Evolutionary conservation across 2,888 invertebrate species (phyloP), one percentile per base, ranked within the genome.

Genomic region (Iphiclides podalirius): DNA sequence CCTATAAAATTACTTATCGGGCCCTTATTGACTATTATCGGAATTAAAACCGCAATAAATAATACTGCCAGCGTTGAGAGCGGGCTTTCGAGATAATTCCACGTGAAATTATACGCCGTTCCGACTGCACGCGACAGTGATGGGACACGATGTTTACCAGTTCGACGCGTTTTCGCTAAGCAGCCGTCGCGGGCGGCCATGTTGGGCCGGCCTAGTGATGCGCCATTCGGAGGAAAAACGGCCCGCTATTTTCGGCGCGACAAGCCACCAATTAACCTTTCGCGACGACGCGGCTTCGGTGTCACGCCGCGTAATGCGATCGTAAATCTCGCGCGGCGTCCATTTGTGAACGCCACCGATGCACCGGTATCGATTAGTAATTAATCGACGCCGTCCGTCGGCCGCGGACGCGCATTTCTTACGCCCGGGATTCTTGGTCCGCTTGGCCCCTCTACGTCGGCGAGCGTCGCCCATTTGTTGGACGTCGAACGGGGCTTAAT

Each of bases 251-350:
- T n/a, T 79, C 70, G 66, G 68, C 72, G 67, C 69, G n/a, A n/a
- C n/a, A n/a, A n/a, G n/a, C n/a, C 67, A 59, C 76, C 75, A 79
- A 84, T 83, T 82, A 79, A 78, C 75, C 79, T 76, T 78, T 68
- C 61, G 66, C 60, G 67, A 66, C 72, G 72, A 75, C 70, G 70
- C 70, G 61, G 61, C 55, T 64, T 59, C 72, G 67, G 70, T 70
- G 77, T 70, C 70, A 63, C 63, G 70, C 69, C 70, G 61, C 60
- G 58, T 78, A 77, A 75, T 72, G 72, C 64, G 63, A 60, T 66
- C 70, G 70, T 84, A 79, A 81, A 84, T 84, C 75, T 66, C 47
- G 33, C 57, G 53, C 60, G 58, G 56, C 59, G 58, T 69, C 67
- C 67, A 66, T 66, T 67, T 67, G 67, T 68, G 67, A 55, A 60